phyloP scores from a whole-genome alignment of 1,140 invertebrate genomes.

The Megathymus violae region DNA sequence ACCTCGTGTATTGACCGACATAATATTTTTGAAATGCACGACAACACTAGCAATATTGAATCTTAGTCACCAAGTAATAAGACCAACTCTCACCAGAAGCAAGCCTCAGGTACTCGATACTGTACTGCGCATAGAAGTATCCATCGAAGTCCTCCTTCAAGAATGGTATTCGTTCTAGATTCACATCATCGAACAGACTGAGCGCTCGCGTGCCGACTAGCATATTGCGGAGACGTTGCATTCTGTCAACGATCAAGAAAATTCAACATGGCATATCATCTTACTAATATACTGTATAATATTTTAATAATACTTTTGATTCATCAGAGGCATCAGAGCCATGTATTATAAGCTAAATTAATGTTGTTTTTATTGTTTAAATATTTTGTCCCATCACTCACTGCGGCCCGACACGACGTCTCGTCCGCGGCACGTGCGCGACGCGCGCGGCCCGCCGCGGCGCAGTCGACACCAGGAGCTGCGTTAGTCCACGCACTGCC shows the following conservation, averaged over 20 bases:
- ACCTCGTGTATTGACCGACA: too few relatives aligned
- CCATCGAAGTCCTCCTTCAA: conserved; percentile 50
- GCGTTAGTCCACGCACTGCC: conserved; percentile 78
- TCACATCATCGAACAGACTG: conserved; percentile 61
- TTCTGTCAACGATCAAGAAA: too few relatives aligned
- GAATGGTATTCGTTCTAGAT: conserved; percentile 65
- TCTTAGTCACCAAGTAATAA: too few relatives aligned
- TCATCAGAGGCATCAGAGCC: too few relatives aligned
- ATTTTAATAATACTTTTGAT: too few relatives aligned
- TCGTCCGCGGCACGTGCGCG: conserved; percentile 37
- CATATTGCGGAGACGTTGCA: conserved; percentile 63
- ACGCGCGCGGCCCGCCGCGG: conserved; percentile 32
- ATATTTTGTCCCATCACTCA: not conserved
- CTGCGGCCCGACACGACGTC: conserved; percentile 22
- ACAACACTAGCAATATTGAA: too few relatives aligned
- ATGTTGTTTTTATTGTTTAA: too few relatives aligned
- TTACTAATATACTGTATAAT: too few relatives aligned
- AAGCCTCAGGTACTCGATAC: conserved; percentile 65
- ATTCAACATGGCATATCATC: too few relatives aligned
- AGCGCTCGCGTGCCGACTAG: conserved; percentile 67
- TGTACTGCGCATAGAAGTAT: conserved; percentile 67
- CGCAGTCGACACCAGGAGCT: conserved; percentile 59
- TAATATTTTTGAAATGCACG: too few relatives aligned
- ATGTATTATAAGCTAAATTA: too few relatives aligned
- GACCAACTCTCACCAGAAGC: conserved; percentile 67